phyloP scores from a whole-genome alignment of 2,113 vertebrate genomes.

The Chaetura pelagica region DNA sequence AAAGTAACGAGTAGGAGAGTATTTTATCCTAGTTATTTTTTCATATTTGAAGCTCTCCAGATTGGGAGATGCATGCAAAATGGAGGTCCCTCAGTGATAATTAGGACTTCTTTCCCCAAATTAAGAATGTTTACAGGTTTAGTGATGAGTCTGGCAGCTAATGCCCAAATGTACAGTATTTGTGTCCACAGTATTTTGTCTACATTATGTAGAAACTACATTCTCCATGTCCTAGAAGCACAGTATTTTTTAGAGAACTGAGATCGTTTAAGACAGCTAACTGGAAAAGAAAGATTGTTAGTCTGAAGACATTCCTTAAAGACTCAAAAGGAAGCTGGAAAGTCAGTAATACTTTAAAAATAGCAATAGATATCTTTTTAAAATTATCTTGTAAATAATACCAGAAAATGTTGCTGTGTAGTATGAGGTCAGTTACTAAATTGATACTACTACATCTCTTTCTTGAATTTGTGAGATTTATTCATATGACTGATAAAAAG shows the following conservation, averaged over 20 bases:
- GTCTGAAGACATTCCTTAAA: not conserved
- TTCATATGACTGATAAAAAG: not conserved
- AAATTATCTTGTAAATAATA: not conserved
- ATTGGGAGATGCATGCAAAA: not conserved
- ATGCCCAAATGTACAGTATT: not conserved
- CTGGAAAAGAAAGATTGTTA: not conserved
- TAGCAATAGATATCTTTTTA: not conserved
- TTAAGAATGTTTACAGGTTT: not conserved
- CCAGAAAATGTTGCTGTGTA: not conserved
- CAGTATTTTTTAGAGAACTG: not conserved
- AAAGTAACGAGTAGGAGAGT: not conserved
- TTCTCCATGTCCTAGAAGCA: not conserved
- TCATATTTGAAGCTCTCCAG: not conserved
- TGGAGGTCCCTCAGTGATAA: not conserved
- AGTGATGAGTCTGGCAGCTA: not conserved
- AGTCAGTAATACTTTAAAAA: not conserved
- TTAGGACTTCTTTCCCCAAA: not conserved
- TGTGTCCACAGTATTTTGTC: not conserved
- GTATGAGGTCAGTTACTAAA: not conserved
- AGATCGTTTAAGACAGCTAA: not conserved
- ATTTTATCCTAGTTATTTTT: not conserved
- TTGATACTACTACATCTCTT: not conserved
- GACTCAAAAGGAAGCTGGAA: not conserved
- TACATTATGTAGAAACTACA: not conserved
- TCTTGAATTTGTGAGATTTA: not conserved